Evolutionary conservation across 2,113 vertebrate species (phyloP).

Genomic region (Phalacrocorax brasilianus): DNA sequence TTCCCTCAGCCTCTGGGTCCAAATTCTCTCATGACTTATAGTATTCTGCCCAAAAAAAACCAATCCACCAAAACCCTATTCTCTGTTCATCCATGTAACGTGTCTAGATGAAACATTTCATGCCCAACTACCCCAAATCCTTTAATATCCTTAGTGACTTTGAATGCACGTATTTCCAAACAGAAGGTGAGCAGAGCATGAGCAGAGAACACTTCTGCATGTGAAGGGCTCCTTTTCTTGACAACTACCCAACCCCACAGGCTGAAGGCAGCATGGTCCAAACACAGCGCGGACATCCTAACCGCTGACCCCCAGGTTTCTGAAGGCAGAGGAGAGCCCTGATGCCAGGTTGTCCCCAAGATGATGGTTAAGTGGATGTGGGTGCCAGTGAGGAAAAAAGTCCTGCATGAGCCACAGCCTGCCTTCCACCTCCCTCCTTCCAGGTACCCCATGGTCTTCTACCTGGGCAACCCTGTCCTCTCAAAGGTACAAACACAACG

Average conservation of each 20-base stretch:
- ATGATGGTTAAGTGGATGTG: background rate
- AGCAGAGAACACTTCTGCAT: background rate
- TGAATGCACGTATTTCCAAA: background rate
- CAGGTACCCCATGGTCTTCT: background rate
- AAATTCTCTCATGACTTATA: background rate
- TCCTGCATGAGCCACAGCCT: background rate
- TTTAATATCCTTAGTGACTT: background rate
- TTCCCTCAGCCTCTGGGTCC: background rate
- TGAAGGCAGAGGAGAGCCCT: background rate
- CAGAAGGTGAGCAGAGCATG: background rate
- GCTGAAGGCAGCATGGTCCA: background rate
- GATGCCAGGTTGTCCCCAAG: background rate
- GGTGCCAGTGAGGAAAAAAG: background rate
- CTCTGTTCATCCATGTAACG: background rate
- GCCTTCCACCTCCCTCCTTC: background rate
- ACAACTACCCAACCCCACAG: rapidly evolving
- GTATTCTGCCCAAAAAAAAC: background rate
- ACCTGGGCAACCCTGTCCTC: background rate
- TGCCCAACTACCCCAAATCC: background rate
- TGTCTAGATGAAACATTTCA: background rate
- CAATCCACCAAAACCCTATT: background rate
- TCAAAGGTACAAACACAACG: background rate
- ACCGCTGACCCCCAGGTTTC: background rate
- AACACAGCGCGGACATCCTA: rapidly evolving
- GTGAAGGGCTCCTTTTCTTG: background rate